Percentiles rank a stretch among this genome's conserved stretches.
Conservation (phyloP, 2,888 invertebrate genomes). For the Blastobasis adustella region DNA sequence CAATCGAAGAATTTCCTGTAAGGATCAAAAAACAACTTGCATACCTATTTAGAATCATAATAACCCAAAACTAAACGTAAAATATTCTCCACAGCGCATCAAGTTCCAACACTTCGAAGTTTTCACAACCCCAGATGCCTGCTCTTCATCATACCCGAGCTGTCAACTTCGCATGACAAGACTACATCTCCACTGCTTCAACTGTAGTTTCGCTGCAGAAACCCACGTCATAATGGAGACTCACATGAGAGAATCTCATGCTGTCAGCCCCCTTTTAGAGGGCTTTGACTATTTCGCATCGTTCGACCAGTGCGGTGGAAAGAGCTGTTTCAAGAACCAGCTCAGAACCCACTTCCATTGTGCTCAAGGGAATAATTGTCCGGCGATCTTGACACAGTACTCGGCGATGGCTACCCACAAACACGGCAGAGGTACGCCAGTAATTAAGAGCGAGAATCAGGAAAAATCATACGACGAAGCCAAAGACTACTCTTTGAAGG, state of each 20-base stretch:
- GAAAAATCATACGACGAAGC: slow-evolving; percentile 63
- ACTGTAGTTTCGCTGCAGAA: slow-evolving; percentile 90
- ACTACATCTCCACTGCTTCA: slow-evolving; percentile 90
- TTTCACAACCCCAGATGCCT: slow-evolving; percentile 76
- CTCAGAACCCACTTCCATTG: slow-evolving; percentile 66
- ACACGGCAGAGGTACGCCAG: slow-evolving; percentile 62
- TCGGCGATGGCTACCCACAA: slow-evolving; percentile 68
- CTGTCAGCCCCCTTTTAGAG: slow-evolving; percentile 85
- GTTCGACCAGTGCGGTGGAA: slow-evolving; percentile 65
- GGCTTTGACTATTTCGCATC: slow-evolving; percentile 88
- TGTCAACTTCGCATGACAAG: slow-evolving; percentile 81
- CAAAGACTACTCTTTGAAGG: slow-evolving; percentile 69
- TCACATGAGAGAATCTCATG: slow-evolving; percentile 91
- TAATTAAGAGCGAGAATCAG: slow-evolving; percentile 57
- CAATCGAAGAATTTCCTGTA: slow-evolving; percentile 66
- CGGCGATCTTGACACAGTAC: slow-evolving; percentile 66
- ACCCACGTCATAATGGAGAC: slow-evolving; percentile 84
- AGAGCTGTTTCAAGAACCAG: slow-evolving; percentile 67
- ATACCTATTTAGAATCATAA: slow-evolving; percentile 4
- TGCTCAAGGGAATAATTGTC: slow-evolving; percentile 64
- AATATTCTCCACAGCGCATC: slow-evolving; percentile 51
- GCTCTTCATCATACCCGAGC: slow-evolving; percentile 79
- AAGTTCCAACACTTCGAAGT: slow-evolving; percentile 78
- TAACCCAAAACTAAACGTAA: too few relatives aligned
- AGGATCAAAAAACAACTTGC: slow-evolving; percentile 20